Evolutionary conservation across 2,888 invertebrate species (phyloP), one percentile per base, ranked within the genome.

Genomic region (Leucania comma): DNA sequence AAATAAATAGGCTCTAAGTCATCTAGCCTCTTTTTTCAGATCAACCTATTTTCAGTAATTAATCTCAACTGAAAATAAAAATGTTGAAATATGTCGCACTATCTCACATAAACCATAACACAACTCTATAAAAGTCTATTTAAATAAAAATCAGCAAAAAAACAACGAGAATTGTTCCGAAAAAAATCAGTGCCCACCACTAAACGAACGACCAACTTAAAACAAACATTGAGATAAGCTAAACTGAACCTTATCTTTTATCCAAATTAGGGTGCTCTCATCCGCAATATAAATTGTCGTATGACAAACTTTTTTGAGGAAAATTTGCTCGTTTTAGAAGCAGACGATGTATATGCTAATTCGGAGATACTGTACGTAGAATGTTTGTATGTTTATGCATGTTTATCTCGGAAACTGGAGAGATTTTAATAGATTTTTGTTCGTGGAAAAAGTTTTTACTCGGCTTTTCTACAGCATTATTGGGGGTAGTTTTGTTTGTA

Each of bases 271-370:
- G 72, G 60, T 75, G 29, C 58, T 61, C 38, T 65, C 38, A 63
- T 50, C 69, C 46, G 73, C 82, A 75, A 65, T 74, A 73, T 79
- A 72, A 79, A 76, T 79, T 84, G 48, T 70, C 53, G 59, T 76
- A 76, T 72, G 75, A 78, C 70, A 62, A 83, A 84, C 66, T 83
- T 83, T 83, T 83, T 74, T 62, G 64, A 61, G 80, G 72, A 75
- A 84, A 84, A 83, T 83, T 74, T 73, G 63, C 73, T 62, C 68
- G 70, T 56, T 72, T 80, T 69, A 61, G 59, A 68, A 59, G 62
- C 50, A 66, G 59, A 46, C 68, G 51, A 81, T 74, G 82, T 81
- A 78, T 84, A 82, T 82, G 82, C 48, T 70, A 82, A 82, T 82
- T 75, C 53, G 32, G 70, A 77, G 73, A 72, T 79, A 69, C 68